Evolutionary conservation across 2,888 invertebrate genomes (phyloP), one percentile per base, ranked within the genome.

Genomic region (Flexamia atlantica): DNA sequence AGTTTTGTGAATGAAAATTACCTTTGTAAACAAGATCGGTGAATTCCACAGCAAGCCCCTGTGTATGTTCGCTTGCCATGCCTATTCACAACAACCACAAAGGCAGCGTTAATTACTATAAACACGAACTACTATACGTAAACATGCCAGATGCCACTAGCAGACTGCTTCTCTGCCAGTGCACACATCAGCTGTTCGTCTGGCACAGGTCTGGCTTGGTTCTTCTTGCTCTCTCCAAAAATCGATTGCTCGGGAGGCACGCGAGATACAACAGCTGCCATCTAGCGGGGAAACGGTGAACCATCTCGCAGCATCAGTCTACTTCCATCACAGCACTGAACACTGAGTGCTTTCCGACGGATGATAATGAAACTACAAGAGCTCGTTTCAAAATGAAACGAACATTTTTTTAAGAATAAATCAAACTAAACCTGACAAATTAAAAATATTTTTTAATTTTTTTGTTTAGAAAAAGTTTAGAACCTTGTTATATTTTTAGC

Each of bases 1-100:
- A 36, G 4, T 36, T 36, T 36, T 36, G 36, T 36, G 14, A 23
- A 23, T 64, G 12, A 4, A 23, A 14, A 64, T 68, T 68, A 68
- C 68, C 68, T 68, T 68, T 68, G n/a, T 68, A 68, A 14, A 36
- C n/a, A 28, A 68, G 68, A 68, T 68, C 68, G n/a, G 30, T 32
- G 68, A 68, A 68, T 68, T 68, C 68, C 30, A 68, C 68, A 36
- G 68, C 30, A 30, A 68, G 30, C 17, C 68, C 68, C 32, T 68
- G 2, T 1, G 32, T 28, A 4, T 32, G 3, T 4, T 36, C 30
- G n/a, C 68, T 36, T 25, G 30, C 68, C 68, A 68, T 68, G 9
- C 46, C n/a, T 3, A 3, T 46, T 12, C 12, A 46, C 46, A 17
- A 17, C n/a, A 46, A 46, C 46, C 17, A 17, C 46, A 46, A 46